Conservation (phyloP, 2,113 vertebrate species). For the Pelmatolapia mariae region DNA sequence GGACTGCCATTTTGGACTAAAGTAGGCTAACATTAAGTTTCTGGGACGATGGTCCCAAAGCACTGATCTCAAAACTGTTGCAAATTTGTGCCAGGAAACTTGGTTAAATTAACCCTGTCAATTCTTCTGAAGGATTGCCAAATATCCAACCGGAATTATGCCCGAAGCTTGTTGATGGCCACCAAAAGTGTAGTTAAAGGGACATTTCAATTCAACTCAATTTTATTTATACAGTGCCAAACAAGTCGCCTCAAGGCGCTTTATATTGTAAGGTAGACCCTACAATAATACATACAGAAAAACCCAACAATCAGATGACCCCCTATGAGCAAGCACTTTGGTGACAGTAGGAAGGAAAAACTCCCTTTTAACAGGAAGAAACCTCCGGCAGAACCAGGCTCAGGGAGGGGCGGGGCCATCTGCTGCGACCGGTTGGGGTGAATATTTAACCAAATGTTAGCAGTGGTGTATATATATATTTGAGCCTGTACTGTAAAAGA, state of each 20-base stretch:
- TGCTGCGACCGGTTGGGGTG: accelerated
- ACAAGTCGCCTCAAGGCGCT: accelerated
- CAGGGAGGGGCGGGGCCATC: not conserved
- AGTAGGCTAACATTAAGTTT: not conserved
- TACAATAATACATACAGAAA: accelerated
- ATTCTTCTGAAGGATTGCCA: accelerated
- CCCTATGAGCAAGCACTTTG: not conserved
- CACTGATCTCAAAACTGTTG: not conserved
- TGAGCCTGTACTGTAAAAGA: not conserved
- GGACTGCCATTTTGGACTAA: not conserved
- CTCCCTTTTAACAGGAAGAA: not conserved
- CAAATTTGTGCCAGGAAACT: not conserved
- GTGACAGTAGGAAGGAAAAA: not conserved
- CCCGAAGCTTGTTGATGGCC: not conserved
- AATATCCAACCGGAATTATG: not conserved
- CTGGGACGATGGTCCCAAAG: not conserved
- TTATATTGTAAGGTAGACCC: accelerated
- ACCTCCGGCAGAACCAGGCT: not conserved
- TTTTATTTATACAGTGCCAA: not conserved
- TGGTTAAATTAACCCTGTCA: not conserved
- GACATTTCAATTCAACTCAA: accelerated
- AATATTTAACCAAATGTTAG: not conserved
- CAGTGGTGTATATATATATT: not conserved
- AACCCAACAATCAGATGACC: not conserved
- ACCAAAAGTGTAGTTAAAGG: accelerated